phyloP scores from a whole-genome alignment of 1,140 invertebrate genomes.

The Cardiocondyla obscurior region DNA sequence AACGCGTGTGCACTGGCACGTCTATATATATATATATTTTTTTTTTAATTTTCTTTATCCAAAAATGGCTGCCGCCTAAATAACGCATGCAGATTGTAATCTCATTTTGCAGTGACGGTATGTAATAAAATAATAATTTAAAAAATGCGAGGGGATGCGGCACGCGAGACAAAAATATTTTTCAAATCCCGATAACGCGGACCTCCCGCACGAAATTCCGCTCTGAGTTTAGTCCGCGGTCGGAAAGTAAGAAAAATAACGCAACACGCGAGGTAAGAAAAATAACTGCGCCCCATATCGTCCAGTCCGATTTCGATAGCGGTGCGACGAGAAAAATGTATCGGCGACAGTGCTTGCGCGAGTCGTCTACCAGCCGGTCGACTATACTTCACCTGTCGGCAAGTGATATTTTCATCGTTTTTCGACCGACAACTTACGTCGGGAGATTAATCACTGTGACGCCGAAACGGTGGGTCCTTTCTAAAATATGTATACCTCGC shows the following conservation, averaged over 20 bases:
- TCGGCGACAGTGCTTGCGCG: constrained; percentile 26
- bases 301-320: constrained; percentile 31
- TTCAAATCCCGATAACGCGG: neutral
- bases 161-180: constrained; percentile 23
- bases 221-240: constrained; percentile 1
- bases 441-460: constrained; percentile 60
- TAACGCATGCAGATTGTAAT: constrained; percentile 23
- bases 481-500: constrained; percentile 64
- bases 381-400: constrained; percentile 36
- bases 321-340: constrained; percentile 57
- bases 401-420: constrained; percentile 68
- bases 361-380: neutral
- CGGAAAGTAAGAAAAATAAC: constrained; percentile 60
- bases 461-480: constrained; percentile 65
- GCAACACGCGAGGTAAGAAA: constrained; percentile 44
- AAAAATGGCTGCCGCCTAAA: neutral
- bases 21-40: no score
- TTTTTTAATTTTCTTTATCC: neutral
- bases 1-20: neutral
- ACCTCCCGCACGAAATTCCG: constrained; percentile 1
- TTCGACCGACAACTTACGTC: constrained; percentile 58
- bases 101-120: neutral
- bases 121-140: no score
- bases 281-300: constrained; percentile 58
- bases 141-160: neutral